Base-by-base conservation (phyloP, 1,140 invertebrate species). In the Rhyacophila brunnea region DNA sequence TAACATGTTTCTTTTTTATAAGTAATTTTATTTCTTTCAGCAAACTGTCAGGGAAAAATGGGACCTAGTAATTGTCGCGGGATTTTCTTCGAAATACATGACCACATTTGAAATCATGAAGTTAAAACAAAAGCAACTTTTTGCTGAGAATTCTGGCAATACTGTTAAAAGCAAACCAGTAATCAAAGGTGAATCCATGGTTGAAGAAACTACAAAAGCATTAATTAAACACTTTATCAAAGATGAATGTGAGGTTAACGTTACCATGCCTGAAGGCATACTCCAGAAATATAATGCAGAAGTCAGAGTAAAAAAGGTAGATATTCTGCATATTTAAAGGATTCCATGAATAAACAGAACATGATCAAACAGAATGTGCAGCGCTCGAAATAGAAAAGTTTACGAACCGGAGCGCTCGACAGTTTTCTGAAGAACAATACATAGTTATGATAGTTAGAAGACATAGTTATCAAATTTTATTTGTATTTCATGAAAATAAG, bases 31-130 rank as follows among this genome's bases (percentile, higher is more conserved):
- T n/a, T n/a, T n/a, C 15, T 40, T 40, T 40, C 38, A 40, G 38
- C 38, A 40, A 28, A 28, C 23, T 4, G 38, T 11, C 4, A n/a
- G 15, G 11, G n/a, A 19, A 20, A 58, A 45, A 44, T 58, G 55
- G 55, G 47, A 34, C 13, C 18, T 58, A 10, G 9, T 50, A 2
- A 45, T 40, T 42, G n/a, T 58, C 13, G 15, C 38, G 32, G 32
- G 10, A n/a, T 58, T 50, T 50, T 58, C 55, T 14, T 35, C 46
- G 32, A 58, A 58, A 10, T 58, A 58, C 14, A 50, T 50, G 19
- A 32, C 11, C 5, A 11, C 55, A 10, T 32, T 58, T 3, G 55
- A 58, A 7, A 28, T 3, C 1, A 18, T 57, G 11, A 46, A 46
- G 18, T 13, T 13, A 5, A 40, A 40, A 40, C 38, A 40, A 40